Conservation (phyloP, 92 coral and sea anemone species). For the Anthopleura xanthogrammica region DNA sequence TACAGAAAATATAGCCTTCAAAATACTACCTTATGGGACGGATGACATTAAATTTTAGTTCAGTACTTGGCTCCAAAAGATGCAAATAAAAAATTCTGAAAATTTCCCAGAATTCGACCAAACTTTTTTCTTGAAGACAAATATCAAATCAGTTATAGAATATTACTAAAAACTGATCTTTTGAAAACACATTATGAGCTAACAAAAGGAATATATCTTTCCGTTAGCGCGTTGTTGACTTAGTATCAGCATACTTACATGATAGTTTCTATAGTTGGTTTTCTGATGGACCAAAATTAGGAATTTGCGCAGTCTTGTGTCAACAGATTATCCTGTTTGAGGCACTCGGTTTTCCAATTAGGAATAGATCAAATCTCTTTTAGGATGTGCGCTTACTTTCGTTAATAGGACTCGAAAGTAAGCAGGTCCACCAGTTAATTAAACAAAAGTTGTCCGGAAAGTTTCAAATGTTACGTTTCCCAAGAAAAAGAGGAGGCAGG, state of each 20-base stretch:
- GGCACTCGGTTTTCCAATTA: constrained; percentile 2
- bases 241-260: background rate
- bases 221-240: background rate
- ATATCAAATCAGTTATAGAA: background rate
- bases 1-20: too few relatives aligned
- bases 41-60: too few relatives aligned
- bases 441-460: too few relatives aligned
- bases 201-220: background rate
- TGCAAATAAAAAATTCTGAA: background rate
- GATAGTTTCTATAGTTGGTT: background rate
- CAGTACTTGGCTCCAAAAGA: too few relatives aligned
- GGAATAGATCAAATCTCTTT: background rate
- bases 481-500: too few relatives aligned
- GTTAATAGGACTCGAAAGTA: too few relatives aligned
- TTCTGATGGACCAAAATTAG: background rate
- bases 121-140: too few relatives aligned
- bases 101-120: background rate
- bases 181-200: background rate
- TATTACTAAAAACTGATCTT: background rate
- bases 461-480: too few relatives aligned
- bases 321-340: background rate
- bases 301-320: background rate
- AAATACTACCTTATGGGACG: too few relatives aligned
- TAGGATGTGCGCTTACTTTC: too few relatives aligned
- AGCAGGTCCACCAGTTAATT: too few relatives aligned